Conservation (phyloP, 2,113 vertebrate species). For the Ophthalmolycus amberensis region DNA sequence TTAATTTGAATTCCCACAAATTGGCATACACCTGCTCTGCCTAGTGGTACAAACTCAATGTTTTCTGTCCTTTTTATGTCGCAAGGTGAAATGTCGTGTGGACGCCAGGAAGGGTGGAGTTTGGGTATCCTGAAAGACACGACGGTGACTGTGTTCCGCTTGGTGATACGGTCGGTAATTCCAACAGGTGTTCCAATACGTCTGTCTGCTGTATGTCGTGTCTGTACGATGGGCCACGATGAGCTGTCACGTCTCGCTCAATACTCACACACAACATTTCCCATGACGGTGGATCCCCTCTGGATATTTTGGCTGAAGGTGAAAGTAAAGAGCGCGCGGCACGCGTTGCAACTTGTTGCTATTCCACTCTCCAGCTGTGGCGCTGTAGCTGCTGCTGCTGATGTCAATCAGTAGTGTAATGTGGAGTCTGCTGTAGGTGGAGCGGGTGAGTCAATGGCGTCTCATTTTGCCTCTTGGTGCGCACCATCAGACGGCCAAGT, state of each 20-base stretch:
- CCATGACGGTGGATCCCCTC: constrained; percentile 17
- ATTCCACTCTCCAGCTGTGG: not conserved
- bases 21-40: too few species aligned
- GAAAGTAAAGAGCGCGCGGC: constrained; percentile 17
- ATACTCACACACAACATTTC: constrained; percentile 3
- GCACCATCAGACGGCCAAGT: constrained; percentile 23
- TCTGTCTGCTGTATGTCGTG: not conserved
- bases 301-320: constrained; percentile 43
- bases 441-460: constrained; percentile 44
- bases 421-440: constrained; percentile 33
- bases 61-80: not conserved
- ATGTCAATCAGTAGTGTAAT: constrained; percentile 57
- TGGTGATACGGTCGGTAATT: not conserved
- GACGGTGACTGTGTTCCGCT: not conserved
- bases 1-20: not conserved
- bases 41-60: not conserved
- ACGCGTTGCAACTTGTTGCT: constrained; percentile 52
- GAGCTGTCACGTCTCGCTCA: constrained; percentile 45
- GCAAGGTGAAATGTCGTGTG: not conserved
- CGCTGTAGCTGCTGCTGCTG: constrained; percentile 26
- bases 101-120: not conserved
- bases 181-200: not conserved
- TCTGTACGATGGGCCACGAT: constrained; percentile 18
- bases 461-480: constrained; percentile 17
- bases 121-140: not conserved